Evolutionary conservation across 1,140 invertebrate genomes (phyloP).

Genomic region (Apis cerana): DNA sequence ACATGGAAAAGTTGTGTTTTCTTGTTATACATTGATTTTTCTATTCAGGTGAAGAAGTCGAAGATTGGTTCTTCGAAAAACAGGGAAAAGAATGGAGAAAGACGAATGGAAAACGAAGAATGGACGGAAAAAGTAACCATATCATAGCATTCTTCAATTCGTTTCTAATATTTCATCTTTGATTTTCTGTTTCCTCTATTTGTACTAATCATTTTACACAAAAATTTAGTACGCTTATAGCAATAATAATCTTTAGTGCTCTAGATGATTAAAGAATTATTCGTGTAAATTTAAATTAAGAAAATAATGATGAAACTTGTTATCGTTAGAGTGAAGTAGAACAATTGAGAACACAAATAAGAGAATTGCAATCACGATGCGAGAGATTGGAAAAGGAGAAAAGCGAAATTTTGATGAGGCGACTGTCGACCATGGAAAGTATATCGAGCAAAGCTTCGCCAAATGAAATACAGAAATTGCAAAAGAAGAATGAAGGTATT

Average conservation of each 20-base stretch:
- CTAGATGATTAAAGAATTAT: background rate
- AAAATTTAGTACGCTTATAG: background rate
- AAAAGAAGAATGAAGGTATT: slow-evolving; percentile 91
- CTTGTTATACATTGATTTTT: slow-evolving; percentile 17
- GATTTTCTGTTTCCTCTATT: background rate
- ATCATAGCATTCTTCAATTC: slow-evolving; percentile 22
- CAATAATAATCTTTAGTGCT: slow-evolving; percentile 6
- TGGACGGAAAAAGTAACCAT: slow-evolving; percentile 75
- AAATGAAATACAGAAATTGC: slow-evolving; percentile 89
- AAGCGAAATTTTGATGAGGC: slow-evolving; percentile 89
- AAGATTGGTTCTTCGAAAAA: slow-evolving; percentile 66
- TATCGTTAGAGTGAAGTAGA: slow-evolving; percentile 86
- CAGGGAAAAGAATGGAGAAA: slow-evolving; percentile 60
- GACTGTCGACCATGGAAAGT: slow-evolving; percentile 88
- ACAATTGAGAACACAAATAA: slow-evolving; percentile 84
- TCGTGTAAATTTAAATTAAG: background rate
- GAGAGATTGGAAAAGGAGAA: slow-evolving; percentile 93
- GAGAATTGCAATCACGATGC: slow-evolving; percentile 85
- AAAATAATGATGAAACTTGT: slow-evolving; percentile 80
- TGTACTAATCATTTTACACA: background rate
- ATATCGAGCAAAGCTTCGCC: slow-evolving; percentile 85
- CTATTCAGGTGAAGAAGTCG: slow-evolving; percentile 75
- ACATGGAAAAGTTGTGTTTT: background rate
- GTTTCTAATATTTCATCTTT: background rate
- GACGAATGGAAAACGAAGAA: slow-evolving; percentile 66